Conservation (phyloP, 2,797 vertebrate genomes). For the Amphiprion clarkii region DNA sequence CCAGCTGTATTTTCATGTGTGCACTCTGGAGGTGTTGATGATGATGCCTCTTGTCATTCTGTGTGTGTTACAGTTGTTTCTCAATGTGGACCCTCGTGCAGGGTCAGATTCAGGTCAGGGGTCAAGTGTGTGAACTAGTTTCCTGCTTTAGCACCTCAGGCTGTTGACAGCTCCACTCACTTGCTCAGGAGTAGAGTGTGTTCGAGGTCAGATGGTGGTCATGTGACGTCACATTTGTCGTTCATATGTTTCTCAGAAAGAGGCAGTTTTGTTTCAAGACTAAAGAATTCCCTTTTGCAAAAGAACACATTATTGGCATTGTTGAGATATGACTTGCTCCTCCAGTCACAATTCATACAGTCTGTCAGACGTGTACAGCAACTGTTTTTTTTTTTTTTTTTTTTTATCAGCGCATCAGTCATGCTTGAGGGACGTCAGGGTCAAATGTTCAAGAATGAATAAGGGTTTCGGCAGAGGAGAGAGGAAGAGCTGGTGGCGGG, state of each 20-base stretch:
- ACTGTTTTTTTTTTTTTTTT: constrained; percentile 50
- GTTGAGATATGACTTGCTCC: constrained; percentile 59
- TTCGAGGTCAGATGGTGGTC: constrained; percentile 61
- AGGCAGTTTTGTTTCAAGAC: constrained; percentile 43
- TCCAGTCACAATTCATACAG: constrained; percentile 60
- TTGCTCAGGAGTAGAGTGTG: constrained; percentile 43
- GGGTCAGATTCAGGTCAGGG: constrained; percentile 58
- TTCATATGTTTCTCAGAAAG: constrained; percentile 32
- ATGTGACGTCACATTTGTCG: constrained; percentile 45
- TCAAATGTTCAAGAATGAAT: constrained; percentile 80
- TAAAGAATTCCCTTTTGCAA: constrained; percentile 52
- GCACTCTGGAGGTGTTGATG: not conserved
- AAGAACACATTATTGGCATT: constrained; percentile 74
- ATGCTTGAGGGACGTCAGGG: constrained; percentile 60
- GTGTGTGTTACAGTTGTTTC: constrained; percentile 32
- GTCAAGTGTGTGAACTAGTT: constrained; percentile 76
- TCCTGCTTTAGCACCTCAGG: constrained; percentile 76
- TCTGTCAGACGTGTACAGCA: constrained; percentile 61
- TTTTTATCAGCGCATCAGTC: constrained; percentile 76
- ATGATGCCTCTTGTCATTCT: constrained; percentile 18
- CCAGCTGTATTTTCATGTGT: constrained; percentile 1
- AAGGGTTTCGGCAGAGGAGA: constrained; percentile 60
- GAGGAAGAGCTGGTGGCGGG: constrained; percentile 62
- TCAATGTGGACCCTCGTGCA: constrained; percentile 14
- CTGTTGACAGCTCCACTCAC: constrained; percentile 74